phyloP scores from a whole-genome alignment of 2,888 invertebrate species.

The Nemapogon koenigi region DNA sequence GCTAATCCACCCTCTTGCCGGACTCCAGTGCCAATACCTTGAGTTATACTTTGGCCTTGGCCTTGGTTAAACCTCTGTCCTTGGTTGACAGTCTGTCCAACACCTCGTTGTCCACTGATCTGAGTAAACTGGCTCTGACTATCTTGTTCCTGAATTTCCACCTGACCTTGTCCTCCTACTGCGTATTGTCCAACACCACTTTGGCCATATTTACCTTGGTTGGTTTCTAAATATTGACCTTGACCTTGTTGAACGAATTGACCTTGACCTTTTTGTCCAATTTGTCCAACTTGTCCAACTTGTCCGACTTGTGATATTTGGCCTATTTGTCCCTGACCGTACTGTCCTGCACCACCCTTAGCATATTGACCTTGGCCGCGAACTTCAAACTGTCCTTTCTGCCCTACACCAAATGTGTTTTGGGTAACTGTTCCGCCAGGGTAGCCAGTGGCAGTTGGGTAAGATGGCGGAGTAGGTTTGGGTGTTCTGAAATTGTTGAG shows the following conservation, averaged over 20 bases:
- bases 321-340: slow-evolving; percentile 11
- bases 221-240: slow-evolving; percentile 5
- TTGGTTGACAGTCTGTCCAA: slow-evolving; percentile 9
- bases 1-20: slow-evolving; percentile 17
- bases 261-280: slow-evolving; percentile 12
- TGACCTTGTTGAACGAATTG: slow-evolving; percentile 10
- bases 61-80: slow-evolving; percentile 17
- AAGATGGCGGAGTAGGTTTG: slow-evolving; percentile 31
- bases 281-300: neutral
- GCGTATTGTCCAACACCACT: slow-evolving; percentile 25
- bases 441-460: slow-evolving; percentile 30
- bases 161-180: slow-evolving; percentile 25
- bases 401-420: slow-evolving; percentile 20
- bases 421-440: slow-evolving; percentile 19
- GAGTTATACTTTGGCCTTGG: slow-evolving; percentile 19
- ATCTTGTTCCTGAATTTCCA: slow-evolving; percentile 18
- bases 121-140: slow-evolving; percentile 2
- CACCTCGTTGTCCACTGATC: slow-evolving; percentile 1
- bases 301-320: slow-evolving; percentile 7
- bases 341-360: slow-evolving; percentile 15
- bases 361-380: slow-evolving; percentile 22
- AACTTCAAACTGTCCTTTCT: slow-evolving; percentile 26
- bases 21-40: slow-evolving; percentile 20
- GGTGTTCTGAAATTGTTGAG: slow-evolving; percentile 27
- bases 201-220: slow-evolving; percentile 17